Conservation (phyloP, 2,797 vertebrate genomes). For the Danio jaintianensis region DNA sequence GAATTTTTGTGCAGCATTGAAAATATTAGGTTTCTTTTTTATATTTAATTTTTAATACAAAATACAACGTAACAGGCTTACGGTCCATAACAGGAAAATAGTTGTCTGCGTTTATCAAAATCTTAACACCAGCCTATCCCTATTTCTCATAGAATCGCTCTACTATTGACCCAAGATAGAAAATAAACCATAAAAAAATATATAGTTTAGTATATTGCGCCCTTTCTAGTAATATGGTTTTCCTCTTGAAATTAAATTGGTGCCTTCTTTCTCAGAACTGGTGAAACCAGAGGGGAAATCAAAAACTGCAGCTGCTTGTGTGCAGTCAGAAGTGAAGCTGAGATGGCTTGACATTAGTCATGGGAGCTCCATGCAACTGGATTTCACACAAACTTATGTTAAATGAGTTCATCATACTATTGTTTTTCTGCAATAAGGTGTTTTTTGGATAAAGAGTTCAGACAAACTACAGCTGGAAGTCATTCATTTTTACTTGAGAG, state of each 20-base stretch:
- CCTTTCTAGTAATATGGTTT: constrained; percentile 6
- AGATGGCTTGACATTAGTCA: constrained; percentile 3
- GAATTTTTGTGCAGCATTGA: background rate
- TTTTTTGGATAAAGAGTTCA: background rate
- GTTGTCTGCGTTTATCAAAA: background rate
- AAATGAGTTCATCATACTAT: background rate
- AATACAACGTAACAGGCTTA: background rate
- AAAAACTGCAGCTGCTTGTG: constrained; percentile 28
- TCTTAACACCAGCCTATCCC: background rate
- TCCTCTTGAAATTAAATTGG: constrained; percentile 7
- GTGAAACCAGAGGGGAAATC: constrained; percentile 37
- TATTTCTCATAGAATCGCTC: background rate
- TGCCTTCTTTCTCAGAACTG: background rate
- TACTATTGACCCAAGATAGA: background rate
- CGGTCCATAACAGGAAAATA: background rate
- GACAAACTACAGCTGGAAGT: background rate
- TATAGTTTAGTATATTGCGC: background rate
- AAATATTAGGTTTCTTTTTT: background rate
- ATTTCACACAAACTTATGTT: background rate
- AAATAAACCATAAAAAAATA: background rate
- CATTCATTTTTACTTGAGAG: background rate
- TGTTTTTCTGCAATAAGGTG: background rate
- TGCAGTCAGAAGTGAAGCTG: constrained; percentile 26
- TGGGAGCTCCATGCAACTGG: constrained; percentile 5
- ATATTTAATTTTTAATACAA: background rate